These are phyloP conservation scores for Yponomeuta cagnagella DNA, from an alignment of 2,888 invertebrate genomes.

Conservation along the genomic window DNA sequence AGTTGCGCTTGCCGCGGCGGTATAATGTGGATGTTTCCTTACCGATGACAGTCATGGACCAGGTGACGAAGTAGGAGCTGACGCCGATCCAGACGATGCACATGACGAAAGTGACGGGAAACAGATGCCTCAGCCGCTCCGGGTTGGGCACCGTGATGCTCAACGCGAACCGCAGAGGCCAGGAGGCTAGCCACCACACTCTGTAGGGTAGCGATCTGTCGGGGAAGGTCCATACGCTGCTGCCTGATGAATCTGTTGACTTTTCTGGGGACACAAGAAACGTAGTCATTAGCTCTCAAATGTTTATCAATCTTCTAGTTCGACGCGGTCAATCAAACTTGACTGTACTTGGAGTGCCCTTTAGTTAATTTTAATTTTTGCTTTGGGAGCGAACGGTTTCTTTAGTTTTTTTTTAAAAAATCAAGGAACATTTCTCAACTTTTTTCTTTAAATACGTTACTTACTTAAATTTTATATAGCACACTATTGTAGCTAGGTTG, in stretches of 20 bases:
- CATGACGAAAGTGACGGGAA: conserved; percentile 88
- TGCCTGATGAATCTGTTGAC: neutral
- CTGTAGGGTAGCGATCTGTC: conserved; percentile 44
- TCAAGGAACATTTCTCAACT: too few relatives aligned
- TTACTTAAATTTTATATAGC: too few relatives aligned
- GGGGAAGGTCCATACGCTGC: conserved; percentile 58
- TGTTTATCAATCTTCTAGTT: too few relatives aligned
- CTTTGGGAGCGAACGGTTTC: too few relatives aligned
- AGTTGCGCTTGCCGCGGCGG: too few relatives aligned
- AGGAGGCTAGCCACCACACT: conserved; percentile 81
- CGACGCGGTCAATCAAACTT: too few relatives aligned
- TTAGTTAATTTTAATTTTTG: too few relatives aligned
- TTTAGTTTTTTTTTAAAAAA: too few relatives aligned
- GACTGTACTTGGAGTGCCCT: too few relatives aligned
- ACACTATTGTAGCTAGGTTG: too few relatives aligned
- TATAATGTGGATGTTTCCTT: conserved; percentile 27
- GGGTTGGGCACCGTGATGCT: conserved; percentile 84
- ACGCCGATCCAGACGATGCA: conserved; percentile 90
- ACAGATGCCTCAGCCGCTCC: conserved; percentile 74
- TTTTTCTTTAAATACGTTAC: too few relatives aligned
- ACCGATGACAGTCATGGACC: conserved; percentile 95
- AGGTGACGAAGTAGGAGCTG: conserved; percentile 91
- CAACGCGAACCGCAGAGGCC: conserved; percentile 82
- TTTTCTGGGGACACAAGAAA: neutral
- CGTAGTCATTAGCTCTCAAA: neutral